Base-by-base conservation (phyloP, 2,113 vertebrate species). In the Hemibagrus wyckioides region DNA sequence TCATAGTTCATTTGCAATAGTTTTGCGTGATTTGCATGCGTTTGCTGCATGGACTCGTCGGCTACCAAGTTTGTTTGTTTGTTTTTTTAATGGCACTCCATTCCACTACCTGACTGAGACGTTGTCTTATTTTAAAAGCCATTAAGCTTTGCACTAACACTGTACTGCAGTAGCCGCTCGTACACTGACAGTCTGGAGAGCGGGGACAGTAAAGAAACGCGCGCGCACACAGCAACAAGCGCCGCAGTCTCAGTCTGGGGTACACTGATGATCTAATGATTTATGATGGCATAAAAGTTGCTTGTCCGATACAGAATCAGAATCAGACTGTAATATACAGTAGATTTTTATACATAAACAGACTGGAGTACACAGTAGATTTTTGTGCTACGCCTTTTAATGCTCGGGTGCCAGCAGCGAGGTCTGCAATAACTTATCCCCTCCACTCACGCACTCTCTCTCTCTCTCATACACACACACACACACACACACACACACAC, bases 401-500 rank as follows among this genome's bases (percentile, higher is more conserved):
- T 25, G 54, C 71, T 39, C 39, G 15, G 36, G 3, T 19, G 23
- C n/a, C 28, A 76, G 71, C 36, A 28, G 39, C 8, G 15, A 65
- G 56, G 73, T 80, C 21, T 85, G 73, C 80, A 87, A 76, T 87
- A 87, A 87, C 86, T 87, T 83, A 82, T 59, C n/a, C 36, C n/a
- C 6, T 44, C 10, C n/a, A 67, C 71, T n/a, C 84, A 50, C 44
- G 10, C 44, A 1, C 23, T 1, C 69, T 30, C 56, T 25, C 56
- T 1, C 71, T 48, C 56, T 25, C 56, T 1, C 71, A 25, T 56
- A 21, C 52, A 2, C 21, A 59, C 15, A 86, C 48, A 39, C 88
- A 87, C 88, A 88, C 39, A 81, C 87, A 75, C 87, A 89, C 87
- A 92, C 88, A 92, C 92, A 91, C 91, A 92, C 94, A 95, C 93